Base-by-base conservation (phyloP, 1,140 invertebrate species). In the Plectrocnemia conspersa region DNA sequence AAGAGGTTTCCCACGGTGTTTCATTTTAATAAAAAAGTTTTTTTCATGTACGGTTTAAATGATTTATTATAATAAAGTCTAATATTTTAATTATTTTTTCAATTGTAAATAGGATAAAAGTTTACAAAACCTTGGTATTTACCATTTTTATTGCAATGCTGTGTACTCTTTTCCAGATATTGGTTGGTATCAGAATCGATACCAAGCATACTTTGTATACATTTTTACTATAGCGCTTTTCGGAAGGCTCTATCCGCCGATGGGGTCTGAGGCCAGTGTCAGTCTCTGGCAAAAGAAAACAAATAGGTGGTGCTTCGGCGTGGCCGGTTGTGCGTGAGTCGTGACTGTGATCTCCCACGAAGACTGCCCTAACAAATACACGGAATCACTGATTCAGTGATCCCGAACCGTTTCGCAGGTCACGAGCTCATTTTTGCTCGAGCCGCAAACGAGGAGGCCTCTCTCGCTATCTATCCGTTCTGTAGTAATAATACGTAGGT, bases 271-370 rank as follows among this genome's bases (percentile, higher is more conserved):
- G 13, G 35, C 38, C 41, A 45, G 35, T 54, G 52, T 45, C 52
- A 44, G 52, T 23, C 52, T 40, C 36, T 45, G 35, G 46, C 33
- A n/a, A 36, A 36, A 36, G 29, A 58, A 56, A 58, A 53, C 49
- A 52, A 58, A 58, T 52, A 52, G 42, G 16, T 13, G 2, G 29
- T n/a, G 42, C 7, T 24, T 42, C 47, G 27, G 47, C 55, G 48
- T 52, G 29, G 55, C 45, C 45, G 22, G 45, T 50, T 33, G 49
- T 58, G 56, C 56, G 56, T 58, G 56, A 53, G 44, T 58, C 56
- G 56, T 58, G 56, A 58, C 56, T 49, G n/a, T 19, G 33, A 19
- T 58, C 56, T 52, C 56, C 56, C 56, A 58, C 56, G 56, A 53
- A 40, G 56, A 32, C 36, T 23, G 35, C 15, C 11, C 47, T 25